These are phyloP conservation scores for Gymnocephalus cernua DNA, from an alignment of 2,113 vertebrate species.

Conservation along the genomic window DNA sequence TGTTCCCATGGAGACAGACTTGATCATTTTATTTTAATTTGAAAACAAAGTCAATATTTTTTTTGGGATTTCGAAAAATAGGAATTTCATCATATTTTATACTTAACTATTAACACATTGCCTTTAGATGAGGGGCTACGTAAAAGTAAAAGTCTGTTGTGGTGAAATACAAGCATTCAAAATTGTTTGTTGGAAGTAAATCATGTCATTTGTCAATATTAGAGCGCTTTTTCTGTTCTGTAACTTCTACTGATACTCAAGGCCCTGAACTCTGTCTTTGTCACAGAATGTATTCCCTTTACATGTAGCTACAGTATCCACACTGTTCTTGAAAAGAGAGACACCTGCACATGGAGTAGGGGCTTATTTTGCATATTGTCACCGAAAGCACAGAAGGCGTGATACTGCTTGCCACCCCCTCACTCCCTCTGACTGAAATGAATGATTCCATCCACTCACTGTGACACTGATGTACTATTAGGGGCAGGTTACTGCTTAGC, in stretches of 20 bases:
- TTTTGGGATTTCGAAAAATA: neutral
- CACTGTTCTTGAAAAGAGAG: neutral
- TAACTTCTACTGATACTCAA: neutral
- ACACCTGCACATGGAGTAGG: neutral
- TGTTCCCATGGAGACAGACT: conserved; percentile 62
- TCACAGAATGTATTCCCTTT: neutral
- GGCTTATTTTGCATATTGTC: conserved; percentile 14
- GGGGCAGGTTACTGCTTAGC: conserved; percentile 61
- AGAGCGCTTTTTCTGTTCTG: neutral
- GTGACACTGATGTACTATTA: conserved; percentile 72
- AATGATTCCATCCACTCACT: conserved; percentile 54
- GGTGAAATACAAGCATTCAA: neutral
- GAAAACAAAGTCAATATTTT: conserved; percentile 22
- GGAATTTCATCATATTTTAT: neutral
- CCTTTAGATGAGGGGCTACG: neutral
- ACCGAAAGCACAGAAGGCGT: conserved; percentile 22
- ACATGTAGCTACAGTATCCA: neutral
- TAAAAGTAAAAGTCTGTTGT: neutral
- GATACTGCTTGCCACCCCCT: neutral
- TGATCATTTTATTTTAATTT: conserved; percentile 34
- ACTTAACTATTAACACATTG: neutral
- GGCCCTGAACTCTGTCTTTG: neutral
- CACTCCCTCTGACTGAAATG: conserved; percentile 36
- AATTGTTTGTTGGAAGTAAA: neutral
- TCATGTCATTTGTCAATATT: neutral